These are phyloP conservation scores for Calcarius lapponicus DNA, from an alignment of 2,797 vertebrate species.

Conservation along the genomic window DNA sequence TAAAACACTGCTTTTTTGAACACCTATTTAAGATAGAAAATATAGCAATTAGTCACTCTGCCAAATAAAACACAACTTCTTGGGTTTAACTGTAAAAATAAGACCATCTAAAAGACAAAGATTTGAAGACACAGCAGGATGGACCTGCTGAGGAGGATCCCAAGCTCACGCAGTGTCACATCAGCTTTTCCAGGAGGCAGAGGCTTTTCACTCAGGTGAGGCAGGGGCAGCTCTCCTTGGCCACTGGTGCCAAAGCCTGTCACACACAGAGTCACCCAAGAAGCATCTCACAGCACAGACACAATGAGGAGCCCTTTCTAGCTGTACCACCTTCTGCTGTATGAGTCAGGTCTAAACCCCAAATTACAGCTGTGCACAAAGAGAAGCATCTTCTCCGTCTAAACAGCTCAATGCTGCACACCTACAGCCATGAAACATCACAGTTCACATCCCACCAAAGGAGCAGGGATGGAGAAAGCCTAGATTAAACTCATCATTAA, in stretches of 20 bases:
- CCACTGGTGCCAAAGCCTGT: not conserved
- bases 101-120: not conserved
- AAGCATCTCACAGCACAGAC: not conserved
- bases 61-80: not conserved
- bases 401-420: not conserved
- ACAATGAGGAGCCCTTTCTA: fast-evolving
- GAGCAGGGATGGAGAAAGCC: not conserved
- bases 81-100: not conserved
- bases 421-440: not conserved
- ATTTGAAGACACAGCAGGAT: not conserved
- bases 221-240: not conserved
- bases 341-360: not conserved
- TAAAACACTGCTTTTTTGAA: not conserved
- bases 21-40: not conserved
- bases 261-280: not conserved
- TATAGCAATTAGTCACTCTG: not conserved
- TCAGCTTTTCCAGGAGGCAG: not conserved
- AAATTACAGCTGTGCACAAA: not conserved
- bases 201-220: fast-evolving
- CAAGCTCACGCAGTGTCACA: not conserved
- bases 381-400: not conserved
- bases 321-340: fast-evolving
- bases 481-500: not conserved
- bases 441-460: not conserved
- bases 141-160: not conserved